A percentile compares a stretch with the other conserved stretches of the same genome.
phyloP scores from a whole-genome alignment of 2,797 vertebrate genomes.

The Cichlasoma orientale region DNA sequence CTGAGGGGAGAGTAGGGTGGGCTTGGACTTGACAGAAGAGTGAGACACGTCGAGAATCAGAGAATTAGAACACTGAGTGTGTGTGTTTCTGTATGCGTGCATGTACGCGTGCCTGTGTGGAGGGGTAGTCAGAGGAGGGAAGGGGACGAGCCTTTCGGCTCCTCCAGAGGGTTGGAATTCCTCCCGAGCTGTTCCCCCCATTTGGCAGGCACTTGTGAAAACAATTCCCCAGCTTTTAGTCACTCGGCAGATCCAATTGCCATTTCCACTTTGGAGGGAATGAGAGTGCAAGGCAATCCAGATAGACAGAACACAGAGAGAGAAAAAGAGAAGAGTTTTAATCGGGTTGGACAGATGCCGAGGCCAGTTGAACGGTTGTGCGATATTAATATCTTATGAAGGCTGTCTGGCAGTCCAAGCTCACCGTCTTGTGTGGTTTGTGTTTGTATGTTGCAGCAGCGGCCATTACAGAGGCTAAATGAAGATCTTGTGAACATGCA shows the following conservation, averaged over 20 bases:
- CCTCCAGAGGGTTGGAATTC: conserved; percentile 78
- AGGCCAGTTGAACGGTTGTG: conserved; percentile 71
- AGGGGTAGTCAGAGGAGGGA: conserved; percentile 44
- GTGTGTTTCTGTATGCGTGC: background rate
- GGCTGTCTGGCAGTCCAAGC: conserved; percentile 67
- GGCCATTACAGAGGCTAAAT: conserved; percentile 61
- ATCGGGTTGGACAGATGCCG: conserved; percentile 74
- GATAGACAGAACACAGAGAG: conserved; percentile 65
- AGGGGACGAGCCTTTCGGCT: conserved; percentile 69
- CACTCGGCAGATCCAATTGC: conserved; percentile 79
- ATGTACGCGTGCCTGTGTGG: background rate
- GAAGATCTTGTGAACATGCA: conserved; percentile 76
- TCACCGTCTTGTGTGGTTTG: conserved; percentile 72
- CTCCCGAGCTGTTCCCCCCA: conserved; percentile 66
- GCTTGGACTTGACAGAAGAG: conserved; percentile 58
- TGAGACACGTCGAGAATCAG: conserved; percentile 57
- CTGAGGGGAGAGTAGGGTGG: background rate
- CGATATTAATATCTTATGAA: conserved; percentile 79
- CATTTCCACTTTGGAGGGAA: conserved; percentile 77
- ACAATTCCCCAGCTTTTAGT: conserved; percentile 82
- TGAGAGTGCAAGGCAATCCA: conserved; percentile 67
- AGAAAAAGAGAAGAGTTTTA: conserved; percentile 68
- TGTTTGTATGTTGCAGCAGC: conserved; percentile 73
- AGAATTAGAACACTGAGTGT: conserved; percentile 40
- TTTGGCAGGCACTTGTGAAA: conserved; percentile 82